A percentile compares a stretch with the other conserved stretches of the same genome.
Conservation (phyloP, 2,797 vertebrate species). For the Hippoglossus hippoglossus region DNA sequence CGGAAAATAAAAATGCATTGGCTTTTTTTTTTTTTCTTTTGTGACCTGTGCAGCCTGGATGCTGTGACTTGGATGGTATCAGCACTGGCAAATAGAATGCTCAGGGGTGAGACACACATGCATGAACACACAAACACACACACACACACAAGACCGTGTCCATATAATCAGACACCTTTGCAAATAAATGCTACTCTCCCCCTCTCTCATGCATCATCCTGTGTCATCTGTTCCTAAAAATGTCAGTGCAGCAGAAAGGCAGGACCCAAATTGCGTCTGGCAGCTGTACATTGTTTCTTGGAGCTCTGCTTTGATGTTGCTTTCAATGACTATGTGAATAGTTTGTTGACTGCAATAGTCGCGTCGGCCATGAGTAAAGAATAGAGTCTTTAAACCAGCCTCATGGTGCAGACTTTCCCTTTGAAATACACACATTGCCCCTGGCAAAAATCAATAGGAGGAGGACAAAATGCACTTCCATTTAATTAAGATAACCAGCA, state of each 20-base stretch:
- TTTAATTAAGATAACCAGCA: slow-evolving; percentile 83
- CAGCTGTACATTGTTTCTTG: slow-evolving; percentile 44
- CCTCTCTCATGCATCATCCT: slow-evolving; percentile 27
- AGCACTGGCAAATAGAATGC: slow-evolving; percentile 21
- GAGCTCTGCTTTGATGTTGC: slow-evolving; percentile 37
- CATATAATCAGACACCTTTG: slow-evolving; percentile 39
- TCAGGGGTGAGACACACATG: slow-evolving; percentile 3
- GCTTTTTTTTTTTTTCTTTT: slow-evolving; percentile 36
- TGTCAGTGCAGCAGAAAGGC: slow-evolving; percentile 13
- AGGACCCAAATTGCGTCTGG: slow-evolving; percentile 34
- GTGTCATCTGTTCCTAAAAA: slow-evolving; percentile 30
- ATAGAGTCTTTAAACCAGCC: slow-evolving; percentile 34
- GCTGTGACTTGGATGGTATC: slow-evolving; percentile 26
- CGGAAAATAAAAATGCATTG: slow-evolving; percentile 41
- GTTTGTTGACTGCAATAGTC: slow-evolving; percentile 53
- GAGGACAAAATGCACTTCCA: slow-evolving; percentile 76
- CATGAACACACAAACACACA: slow-evolving; percentile 17
- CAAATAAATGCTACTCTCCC: slow-evolving; percentile 4
- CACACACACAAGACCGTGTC: slow-evolving; percentile 6
- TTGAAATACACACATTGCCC: slow-evolving; percentile 64
- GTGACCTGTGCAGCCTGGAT: slow-evolving; percentile 25
- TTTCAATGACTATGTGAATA: slow-evolving; percentile 45
- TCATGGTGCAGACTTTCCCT: slow-evolving; percentile 44
- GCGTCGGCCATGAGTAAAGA: slow-evolving; percentile 15
- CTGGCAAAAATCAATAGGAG: slow-evolving; percentile 74